These are phyloP conservation scores for Calliphora vicina DNA, from an alignment of 1,140 invertebrate species.

Conservation along the genomic window DNA sequence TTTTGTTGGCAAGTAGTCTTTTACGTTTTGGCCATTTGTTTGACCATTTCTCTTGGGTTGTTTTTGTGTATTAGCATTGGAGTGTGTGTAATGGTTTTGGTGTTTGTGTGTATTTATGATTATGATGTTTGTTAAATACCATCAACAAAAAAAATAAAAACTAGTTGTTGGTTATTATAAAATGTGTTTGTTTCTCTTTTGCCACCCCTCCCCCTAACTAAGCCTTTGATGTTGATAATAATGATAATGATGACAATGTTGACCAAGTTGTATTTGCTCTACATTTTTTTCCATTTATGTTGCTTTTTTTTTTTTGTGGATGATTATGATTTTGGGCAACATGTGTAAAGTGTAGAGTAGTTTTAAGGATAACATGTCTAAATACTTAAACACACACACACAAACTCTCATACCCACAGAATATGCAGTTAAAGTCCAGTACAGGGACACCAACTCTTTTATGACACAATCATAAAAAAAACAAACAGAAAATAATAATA, in stretches of 20 bases:
- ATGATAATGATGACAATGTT: background rate
- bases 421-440: background rate
- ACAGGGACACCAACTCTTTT: background rate
- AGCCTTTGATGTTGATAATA: background rate
- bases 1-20: too few species aligned
- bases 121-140: background rate
- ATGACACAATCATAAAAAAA: too few species aligned
- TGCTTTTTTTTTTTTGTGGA: background rate
- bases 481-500: background rate
- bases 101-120: background rate
- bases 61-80: background rate
- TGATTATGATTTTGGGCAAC: background rate
- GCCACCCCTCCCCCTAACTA: too few species aligned
- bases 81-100: too few species aligned
- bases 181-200: too few species aligned
- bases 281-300: background rate
- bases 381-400: background rate
- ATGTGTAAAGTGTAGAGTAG: background rate
- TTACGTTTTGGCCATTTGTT: background rate
- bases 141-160: too few species aligned
- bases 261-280: background rate
- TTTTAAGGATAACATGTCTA: background rate
- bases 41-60: background rate
- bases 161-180: too few species aligned
- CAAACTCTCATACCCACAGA: background rate